Conservation (phyloP, 2,888 invertebrate species). For the Morinoia aosen region DNA sequence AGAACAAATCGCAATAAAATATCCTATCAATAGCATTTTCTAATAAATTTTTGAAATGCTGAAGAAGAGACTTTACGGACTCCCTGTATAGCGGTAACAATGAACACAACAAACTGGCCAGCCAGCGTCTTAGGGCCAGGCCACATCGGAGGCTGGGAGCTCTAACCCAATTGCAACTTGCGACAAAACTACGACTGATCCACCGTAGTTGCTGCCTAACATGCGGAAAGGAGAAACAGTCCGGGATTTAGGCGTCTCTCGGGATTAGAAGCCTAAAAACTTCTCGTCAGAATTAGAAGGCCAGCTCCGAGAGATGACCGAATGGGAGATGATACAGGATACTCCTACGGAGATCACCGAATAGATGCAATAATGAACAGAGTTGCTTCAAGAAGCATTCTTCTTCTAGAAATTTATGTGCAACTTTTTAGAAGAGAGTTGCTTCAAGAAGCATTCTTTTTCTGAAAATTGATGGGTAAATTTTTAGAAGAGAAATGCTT, state of each 20-base stretch:
- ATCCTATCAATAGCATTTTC: neutral
- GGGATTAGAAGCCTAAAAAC: neutral
- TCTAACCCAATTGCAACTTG: conserved; percentile 29
- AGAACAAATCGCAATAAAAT: no score
- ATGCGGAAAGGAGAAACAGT: conserved; percentile 19
- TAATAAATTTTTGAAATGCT: neutral
- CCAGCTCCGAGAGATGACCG: neutral
- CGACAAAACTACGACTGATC: conserved; percentile 10
- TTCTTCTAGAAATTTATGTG: neutral
- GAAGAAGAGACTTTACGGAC: neutral
- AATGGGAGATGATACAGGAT: neutral
- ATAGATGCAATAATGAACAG: neutral
- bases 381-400: neutral
- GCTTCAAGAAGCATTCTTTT: neutral
- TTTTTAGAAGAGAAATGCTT: neutral
- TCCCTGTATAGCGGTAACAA: neutral
- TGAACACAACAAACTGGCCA: neutral
- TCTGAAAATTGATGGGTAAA: neutral
- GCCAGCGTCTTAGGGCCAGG: neutral
- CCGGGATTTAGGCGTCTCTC: neutral
- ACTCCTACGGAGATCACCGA: neutral
- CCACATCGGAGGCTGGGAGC: neutral
- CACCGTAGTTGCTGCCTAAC: conserved; percentile 46
- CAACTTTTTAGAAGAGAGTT: neutral
- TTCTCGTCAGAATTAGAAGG: conserved; percentile 19